A percentile compares a stretch with the other conserved stretches of the same genome.
These are phyloP conservation scores for Suncus etruscus DNA, from an alignment of 2,113 vertebrate genomes.

Conservation along the genomic window DNA sequence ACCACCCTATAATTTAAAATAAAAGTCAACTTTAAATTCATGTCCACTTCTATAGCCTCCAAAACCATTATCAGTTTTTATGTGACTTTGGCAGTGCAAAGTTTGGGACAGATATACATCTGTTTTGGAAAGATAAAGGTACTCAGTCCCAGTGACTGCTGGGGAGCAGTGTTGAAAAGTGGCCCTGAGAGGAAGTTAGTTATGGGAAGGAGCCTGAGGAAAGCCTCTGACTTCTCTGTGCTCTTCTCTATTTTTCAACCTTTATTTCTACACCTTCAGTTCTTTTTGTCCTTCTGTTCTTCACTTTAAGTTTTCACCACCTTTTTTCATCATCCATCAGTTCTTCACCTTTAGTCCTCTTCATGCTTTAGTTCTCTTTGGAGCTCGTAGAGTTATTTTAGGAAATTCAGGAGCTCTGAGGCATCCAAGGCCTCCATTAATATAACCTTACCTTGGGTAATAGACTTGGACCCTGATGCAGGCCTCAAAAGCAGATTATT, in stretches of 20 bases:
- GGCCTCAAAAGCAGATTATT: too few relatives aligned
- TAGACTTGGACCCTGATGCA: too few relatives aligned
- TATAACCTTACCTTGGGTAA: background rate
- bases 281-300: too few relatives aligned
- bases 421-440: background rate
- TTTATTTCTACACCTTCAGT: too few relatives aligned
- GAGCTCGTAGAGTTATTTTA: background rate
- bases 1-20: too few relatives aligned
- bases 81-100: background rate
- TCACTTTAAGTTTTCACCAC: too few relatives aligned
- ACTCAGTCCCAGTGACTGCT: background rate
- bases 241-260: too few relatives aligned
- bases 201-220: background rate
- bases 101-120: background rate
- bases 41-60: background rate
- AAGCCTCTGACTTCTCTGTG: background rate
- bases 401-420: background rate
- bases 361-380: background rate
- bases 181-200: background rate
- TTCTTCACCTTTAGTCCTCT: too few relatives aligned
- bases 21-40: background rate
- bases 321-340: too few relatives aligned
- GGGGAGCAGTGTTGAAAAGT: background rate
- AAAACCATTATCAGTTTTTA: background rate
- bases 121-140: background rate